phyloP scores from a whole-genome alignment of 64 coral and sea anemone genomes.

The Montipora cactus region DNA sequence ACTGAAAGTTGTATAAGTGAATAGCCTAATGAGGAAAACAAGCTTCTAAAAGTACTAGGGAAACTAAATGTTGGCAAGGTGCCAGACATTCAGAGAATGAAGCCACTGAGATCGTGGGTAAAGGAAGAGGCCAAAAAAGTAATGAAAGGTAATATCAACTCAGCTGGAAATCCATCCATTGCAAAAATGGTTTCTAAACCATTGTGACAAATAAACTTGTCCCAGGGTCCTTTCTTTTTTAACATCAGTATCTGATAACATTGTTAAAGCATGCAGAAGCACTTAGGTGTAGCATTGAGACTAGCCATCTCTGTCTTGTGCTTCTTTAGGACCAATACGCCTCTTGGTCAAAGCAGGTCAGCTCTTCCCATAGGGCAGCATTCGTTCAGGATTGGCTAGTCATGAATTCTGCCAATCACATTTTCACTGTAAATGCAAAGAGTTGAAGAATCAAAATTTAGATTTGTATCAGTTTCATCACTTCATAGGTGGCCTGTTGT shows the following conservation, averaged over 20 bases:
- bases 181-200: not conserved
- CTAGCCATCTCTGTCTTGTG: not conserved
- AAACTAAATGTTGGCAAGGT: slow-evolving; percentile 11
- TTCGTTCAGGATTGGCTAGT: slow-evolving; percentile 57
- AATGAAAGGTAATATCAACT: slow-evolving; percentile 17
- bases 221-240: not conserved
- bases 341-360: slow-evolving; percentile 61
- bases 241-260: not conserved
- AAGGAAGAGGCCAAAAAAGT: slow-evolving; percentile 2
- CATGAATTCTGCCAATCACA: slow-evolving; percentile 63
- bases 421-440: slow-evolving; percentile 78
- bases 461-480: not conserved
- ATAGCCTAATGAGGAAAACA: too few relatives aligned
- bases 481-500: too few relatives aligned
- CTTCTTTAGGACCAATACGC: slow-evolving; percentile 56
- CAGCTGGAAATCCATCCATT: not conserved
- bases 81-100: slow-evolving; percentile 24
- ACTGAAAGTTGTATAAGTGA: too few relatives aligned
- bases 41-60: not conserved
- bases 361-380: slow-evolving; percentile 61
- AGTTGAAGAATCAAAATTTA: slow-evolving; percentile 3
- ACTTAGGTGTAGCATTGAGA: not conserved
- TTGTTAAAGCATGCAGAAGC: not conserved
- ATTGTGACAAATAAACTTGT: not conserved
- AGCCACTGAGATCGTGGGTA: slow-evolving; percentile 25